Base-by-base conservation (phyloP, 2,888 invertebrate genomes). In the Acronicta alni region DNA sequence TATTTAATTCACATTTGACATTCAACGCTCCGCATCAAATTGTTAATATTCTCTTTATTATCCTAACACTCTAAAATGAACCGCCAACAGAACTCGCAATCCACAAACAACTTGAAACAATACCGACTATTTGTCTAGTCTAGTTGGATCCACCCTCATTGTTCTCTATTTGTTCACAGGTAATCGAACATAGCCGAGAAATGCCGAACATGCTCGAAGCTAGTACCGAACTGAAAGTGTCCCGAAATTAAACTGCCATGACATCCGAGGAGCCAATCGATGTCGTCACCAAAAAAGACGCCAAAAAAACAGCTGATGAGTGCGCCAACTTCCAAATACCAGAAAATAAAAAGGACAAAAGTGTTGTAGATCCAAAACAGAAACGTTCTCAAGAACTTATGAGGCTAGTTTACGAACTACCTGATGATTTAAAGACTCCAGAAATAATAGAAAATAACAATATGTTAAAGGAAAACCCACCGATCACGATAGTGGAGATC, bases 341-440 rank as follows among this genome's bases (percentile, higher is more conserved):
- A 39, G 87, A 86, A 52, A 82, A 83, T 63, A 87, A 86, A 67
- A 88, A 88, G 68, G 76, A 80, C 26, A 87, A 86, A 77, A 79
- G 82, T 30, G 72, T 77, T 8, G 86, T 88, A 35, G 89, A 88
- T 41, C 80, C 82, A 9, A 89, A 82, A 72, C 66, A 68, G 20
- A 85, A 79, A 67, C 80, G 83, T 32, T 88, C 93, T 9, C 84
- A 90, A 8, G 93, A 94, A 68, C 84, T 94, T 3, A 93, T 94
- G 92, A 88, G 92, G 70, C 80, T 94, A 66, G 94, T 94, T 37
- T 94, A 94, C 67, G 94, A 94, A 77, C 74, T 94, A 64, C 94
- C 94, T 37, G 91, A 90, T 59, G 94, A 94, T 42, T 84, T 89
- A 60, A 82, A 78, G 16, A 85, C 80, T 49, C 82, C 83, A 30